These are phyloP conservation scores for Gulo gulo DNA, from an alignment of 2,113 vertebrate species.

Conservation along the genomic window DNA sequence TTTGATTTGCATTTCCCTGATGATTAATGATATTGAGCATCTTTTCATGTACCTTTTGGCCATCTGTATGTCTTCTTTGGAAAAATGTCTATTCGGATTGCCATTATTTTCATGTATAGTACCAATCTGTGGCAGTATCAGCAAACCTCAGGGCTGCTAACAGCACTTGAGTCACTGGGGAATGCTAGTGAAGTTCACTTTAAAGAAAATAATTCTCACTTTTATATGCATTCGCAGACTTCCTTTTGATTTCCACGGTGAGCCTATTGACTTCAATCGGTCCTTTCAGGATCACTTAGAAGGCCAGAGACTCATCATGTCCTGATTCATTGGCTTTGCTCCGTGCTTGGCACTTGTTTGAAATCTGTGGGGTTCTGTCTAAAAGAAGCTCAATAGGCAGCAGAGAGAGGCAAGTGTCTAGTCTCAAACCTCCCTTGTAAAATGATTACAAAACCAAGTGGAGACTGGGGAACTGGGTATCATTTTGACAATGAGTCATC, in stretches of 20 bases:
- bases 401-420: background rate
- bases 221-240: background rate
- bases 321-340: conserved; percentile 38
- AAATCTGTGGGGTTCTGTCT: conserved; percentile 27
- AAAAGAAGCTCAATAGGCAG: background rate
- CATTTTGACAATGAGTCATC: background rate
- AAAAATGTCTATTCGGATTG: background rate
- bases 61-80: background rate
- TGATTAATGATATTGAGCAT: background rate
- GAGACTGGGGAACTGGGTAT: background rate
- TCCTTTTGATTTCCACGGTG: conserved; percentile 26
- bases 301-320: background rate
- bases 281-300: conserved; percentile 51
- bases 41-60: background rate
- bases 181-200: conserved; percentile 25
- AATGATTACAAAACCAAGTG: conserved; percentile 14
- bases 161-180: background rate
- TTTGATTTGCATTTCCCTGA: background rate
- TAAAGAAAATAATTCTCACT: conserved; percentile 36
- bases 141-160: background rate
- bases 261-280: conserved; percentile 45
- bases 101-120: background rate
- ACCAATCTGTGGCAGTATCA: background rate
- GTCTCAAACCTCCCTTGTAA: background rate
- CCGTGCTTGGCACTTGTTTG: background rate